Conservation (phyloP, 2,113 vertebrate species). For the Chionis minor region DNA sequence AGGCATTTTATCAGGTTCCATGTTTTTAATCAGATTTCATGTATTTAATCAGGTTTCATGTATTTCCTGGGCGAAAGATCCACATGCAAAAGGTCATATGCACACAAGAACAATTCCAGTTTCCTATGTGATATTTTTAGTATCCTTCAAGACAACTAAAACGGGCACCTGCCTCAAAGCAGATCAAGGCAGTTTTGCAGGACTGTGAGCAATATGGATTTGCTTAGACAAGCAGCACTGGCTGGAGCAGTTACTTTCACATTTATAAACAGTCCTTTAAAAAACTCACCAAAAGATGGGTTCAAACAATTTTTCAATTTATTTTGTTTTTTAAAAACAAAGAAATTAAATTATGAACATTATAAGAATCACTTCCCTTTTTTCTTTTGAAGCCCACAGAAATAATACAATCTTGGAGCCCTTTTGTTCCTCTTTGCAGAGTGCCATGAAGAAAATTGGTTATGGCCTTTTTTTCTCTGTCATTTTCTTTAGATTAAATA, state of each 20-base stretch:
- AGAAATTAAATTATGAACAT: neutral
- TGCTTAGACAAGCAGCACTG: neutral
- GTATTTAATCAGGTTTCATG: neutral
- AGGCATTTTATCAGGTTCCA: neutral
- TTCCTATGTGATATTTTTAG: neutral
- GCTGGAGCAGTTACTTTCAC: neutral
- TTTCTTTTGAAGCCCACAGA: neutral
- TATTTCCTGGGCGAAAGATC: neutral
- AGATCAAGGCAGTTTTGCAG: neutral
- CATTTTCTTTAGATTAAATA: neutral
- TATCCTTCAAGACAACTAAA: neutral
- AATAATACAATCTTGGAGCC: neutral
- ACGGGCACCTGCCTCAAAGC: neutral
- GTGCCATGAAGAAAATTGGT: neutral
- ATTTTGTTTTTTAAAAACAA: neutral
- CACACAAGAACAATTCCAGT: neutral
- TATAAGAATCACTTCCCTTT: neutral
- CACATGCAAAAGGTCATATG: neutral
- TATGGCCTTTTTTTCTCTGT: neutral
- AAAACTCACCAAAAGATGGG: neutral
- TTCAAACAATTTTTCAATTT: neutral
- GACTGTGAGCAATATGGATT: neutral
- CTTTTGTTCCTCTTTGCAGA: neutral
- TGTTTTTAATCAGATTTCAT: neutral
- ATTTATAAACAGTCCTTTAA: neutral